Percentiles rank a stretch among this genome's conserved stretches.
These are phyloP conservation scores for Clupea harengus DNA, from an alignment of 2,113 vertebrate genomes.

Conservation along the genomic window DNA sequence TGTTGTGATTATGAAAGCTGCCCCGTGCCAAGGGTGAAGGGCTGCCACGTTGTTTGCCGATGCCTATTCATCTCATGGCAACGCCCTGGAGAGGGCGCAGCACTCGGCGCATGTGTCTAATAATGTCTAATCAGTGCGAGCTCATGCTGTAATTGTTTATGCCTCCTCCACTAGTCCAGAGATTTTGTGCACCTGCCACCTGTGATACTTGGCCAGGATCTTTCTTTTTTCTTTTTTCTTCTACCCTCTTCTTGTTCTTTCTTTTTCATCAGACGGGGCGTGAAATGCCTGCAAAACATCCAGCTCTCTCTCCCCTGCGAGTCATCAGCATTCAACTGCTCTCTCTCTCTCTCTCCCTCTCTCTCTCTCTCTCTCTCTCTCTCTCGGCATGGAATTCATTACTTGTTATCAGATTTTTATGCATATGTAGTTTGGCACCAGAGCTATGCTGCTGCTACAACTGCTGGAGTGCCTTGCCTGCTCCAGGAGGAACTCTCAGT, in stretches of 20 bases:
- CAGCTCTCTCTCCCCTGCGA: neutral
- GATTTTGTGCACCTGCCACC: conserved; percentile 38
- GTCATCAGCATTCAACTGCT: conserved; percentile 4
- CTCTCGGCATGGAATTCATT: conserved; percentile 50
- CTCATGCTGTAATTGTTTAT: conserved; percentile 52
- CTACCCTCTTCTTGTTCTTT: conserved; percentile 33
- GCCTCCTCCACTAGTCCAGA: conserved; percentile 34
- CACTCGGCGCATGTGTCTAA: conserved; percentile 45
- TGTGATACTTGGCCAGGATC: conserved; percentile 38
- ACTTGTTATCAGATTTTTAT: conserved; percentile 57
- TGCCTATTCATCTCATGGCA: conserved; percentile 37
- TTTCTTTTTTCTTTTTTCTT: conserved; percentile 23
- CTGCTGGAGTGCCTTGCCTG: neutral
- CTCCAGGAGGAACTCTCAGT: neutral
- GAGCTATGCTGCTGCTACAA: conserved; percentile 42
- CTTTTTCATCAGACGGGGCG: conserved; percentile 41
- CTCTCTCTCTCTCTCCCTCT: neutral
- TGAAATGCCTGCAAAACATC: conserved; percentile 34
- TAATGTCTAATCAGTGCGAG: conserved; percentile 58
- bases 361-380: neutral
- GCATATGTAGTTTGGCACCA: conserved; percentile 37
- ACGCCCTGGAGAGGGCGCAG: conserved; percentile 27
- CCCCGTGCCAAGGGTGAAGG: neutral
- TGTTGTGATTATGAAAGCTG: conserved; percentile 23
- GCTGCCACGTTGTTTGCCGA: conserved; percentile 43